phyloP scores from a whole-genome alignment of 2,888 invertebrate genomes.

The Cyaniris semiargus region DNA sequence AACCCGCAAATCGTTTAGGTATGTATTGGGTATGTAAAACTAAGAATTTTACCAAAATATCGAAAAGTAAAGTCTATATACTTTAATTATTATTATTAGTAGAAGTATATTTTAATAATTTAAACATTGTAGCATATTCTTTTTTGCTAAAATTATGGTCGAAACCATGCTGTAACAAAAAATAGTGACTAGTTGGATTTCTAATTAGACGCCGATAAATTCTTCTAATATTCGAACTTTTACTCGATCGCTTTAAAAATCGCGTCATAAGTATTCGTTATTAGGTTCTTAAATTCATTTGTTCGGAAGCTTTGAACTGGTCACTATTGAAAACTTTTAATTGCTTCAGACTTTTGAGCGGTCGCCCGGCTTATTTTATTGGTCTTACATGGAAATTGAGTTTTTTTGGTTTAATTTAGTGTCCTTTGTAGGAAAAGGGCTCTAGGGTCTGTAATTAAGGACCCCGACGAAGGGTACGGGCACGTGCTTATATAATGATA shows the following conservation, averaged over 20 bases:
- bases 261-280: constrained; percentile 8
- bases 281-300: constrained; percentile 9
- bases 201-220: background rate
- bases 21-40: background rate
- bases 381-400: constrained; percentile 17
- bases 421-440: background rate
- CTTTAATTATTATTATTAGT: too few relatives aligned
- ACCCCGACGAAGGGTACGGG: constrained; percentile 73
- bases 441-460: constrained; percentile 63
- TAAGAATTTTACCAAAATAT: too few relatives aligned
- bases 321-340: constrained; percentile 27
- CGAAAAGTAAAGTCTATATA: too few relatives aligned
- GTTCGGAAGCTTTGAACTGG: background rate
- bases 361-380: background rate
- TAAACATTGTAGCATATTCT: too few relatives aligned
- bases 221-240: background rate
- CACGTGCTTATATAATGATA: constrained; percentile 79
- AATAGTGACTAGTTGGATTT: too few relatives aligned
- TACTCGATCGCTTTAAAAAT: background rate
- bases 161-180: too few relatives aligned
- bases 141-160: too few relatives aligned
- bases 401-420: constrained; percentile 15
- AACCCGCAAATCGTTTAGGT: background rate
- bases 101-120: too few relatives aligned
- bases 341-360: constrained; percentile 21